phyloP scores from a whole-genome alignment of 2,113 vertebrate genomes.

The Rhinogobius similis region DNA sequence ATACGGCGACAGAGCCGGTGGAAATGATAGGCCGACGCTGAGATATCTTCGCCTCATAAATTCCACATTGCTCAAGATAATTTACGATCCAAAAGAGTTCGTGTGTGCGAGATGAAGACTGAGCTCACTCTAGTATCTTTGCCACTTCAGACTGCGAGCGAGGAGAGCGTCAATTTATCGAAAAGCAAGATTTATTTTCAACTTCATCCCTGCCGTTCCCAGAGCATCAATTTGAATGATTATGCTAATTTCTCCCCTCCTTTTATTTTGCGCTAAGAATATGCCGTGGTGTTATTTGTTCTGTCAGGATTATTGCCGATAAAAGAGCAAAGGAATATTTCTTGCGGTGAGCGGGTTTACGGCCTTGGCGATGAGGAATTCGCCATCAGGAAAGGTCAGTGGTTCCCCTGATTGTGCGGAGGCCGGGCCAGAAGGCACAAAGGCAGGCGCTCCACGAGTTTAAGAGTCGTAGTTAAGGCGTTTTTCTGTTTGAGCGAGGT shows the following conservation, averaged over 20 bases:
- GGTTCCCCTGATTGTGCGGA: conserved; percentile 43
- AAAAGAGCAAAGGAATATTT: conserved; percentile 70
- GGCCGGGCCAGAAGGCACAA: conserved; percentile 40
- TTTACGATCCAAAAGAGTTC: conserved; percentile 69
- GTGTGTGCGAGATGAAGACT: conserved; percentile 63
- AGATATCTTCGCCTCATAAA: conserved; percentile 79
- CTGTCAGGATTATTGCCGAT: conserved; percentile 68
- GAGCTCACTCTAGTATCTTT: conserved; percentile 63
- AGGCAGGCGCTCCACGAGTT: conserved; percentile 24
- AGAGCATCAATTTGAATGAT: conserved; percentile 63
- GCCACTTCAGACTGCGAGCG: conserved; percentile 43
- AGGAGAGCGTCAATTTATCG: conserved; percentile 50
- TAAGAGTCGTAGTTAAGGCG: conserved; percentile 39
- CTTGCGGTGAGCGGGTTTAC: conserved; percentile 44
- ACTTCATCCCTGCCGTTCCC: conserved; percentile 41
- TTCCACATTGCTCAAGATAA: conserved; percentile 74
- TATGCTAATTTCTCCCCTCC: conserved; percentile 38
- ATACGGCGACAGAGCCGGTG: conserved; percentile 75
- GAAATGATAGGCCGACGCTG: conserved; percentile 78
- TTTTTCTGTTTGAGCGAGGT: conserved; percentile 35
- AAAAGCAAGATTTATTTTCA: conserved; percentile 57
- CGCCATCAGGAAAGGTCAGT: conserved; percentile 67
- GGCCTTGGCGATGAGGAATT: conserved; percentile 48
- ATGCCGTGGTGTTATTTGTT: conserved; percentile 55
- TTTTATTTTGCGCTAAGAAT: conserved; percentile 46